Evolutionary conservation across 2,797 vertebrate species (phyloP).

Genomic region (Catharus ustulatus): DNA sequence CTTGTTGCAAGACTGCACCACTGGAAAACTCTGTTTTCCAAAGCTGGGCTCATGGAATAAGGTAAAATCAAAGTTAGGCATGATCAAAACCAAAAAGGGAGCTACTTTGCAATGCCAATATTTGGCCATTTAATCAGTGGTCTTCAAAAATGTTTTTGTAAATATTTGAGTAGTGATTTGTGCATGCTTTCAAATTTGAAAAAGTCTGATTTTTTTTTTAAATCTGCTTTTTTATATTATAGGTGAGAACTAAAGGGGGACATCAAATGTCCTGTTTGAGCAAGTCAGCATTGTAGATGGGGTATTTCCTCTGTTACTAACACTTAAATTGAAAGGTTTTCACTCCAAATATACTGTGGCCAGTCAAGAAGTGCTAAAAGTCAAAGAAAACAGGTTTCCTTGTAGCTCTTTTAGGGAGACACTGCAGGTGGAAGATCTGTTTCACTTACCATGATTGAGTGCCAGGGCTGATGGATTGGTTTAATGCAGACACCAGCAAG

Average conservation of each 20-base stretch:
- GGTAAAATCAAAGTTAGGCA: not conserved
- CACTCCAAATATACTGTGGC: not conserved
- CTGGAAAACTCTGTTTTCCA: not conserved
- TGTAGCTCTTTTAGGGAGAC: not conserved
- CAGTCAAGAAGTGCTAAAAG: not conserved
- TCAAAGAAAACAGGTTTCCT: not conserved
- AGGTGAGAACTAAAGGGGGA: not conserved
- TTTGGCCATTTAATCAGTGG: not conserved
- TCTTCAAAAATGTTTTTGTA: not conserved
- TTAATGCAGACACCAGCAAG: slow-evolving; percentile 27
- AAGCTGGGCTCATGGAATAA: not conserved
- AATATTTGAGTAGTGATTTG: not conserved
- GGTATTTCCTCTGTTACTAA: not conserved
- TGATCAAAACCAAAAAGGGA: not conserved
- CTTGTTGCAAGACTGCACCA: not conserved
- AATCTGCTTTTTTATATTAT: not conserved
- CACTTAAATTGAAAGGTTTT: not conserved
- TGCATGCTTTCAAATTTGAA: not conserved
- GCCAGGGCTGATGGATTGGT: slow-evolving; percentile 35
- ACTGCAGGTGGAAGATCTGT: slow-evolving; percentile 18
- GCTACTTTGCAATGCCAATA: not conserved
- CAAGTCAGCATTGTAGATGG: not conserved
- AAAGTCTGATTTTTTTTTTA: not conserved
- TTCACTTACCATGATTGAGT: slow-evolving; percentile 30
- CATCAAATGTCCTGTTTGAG: not conserved